Conservation (phyloP, 2,888 invertebrate genomes). For the Diarsia brunnea region DNA sequence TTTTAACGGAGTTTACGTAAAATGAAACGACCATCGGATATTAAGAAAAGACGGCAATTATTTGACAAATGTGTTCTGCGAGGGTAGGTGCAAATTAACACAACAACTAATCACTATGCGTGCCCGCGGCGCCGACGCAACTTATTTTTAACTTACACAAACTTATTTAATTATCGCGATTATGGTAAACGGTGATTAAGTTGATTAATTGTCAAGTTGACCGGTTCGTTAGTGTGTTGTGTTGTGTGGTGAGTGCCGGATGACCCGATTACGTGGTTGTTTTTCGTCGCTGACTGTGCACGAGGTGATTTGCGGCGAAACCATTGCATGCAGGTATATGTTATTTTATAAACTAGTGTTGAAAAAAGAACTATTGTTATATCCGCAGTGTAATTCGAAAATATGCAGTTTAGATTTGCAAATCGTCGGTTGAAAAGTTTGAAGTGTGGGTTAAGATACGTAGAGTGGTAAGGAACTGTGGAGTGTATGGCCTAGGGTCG, state of each 20-base stretch:
- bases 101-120: conserved; percentile 36
- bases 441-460: conserved; percentile 77
- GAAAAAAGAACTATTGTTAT: conserved; percentile 12
- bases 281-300: conserved; percentile 19
- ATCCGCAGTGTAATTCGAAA: conserved; percentile 65
- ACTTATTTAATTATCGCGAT: conserved; percentile 58
- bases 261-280: conserved; percentile 30
- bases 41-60: conserved; percentile 7
- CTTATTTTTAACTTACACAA: conserved; percentile 50
- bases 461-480: conserved; percentile 74
- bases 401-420: conserved; percentile 69
- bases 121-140: conserved; percentile 32
- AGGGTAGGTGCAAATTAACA: conserved; percentile 50
- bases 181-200: conserved; percentile 53
- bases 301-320: conserved; percentile 3
- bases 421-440: conserved; percentile 73
- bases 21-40: conserved; percentile 14
- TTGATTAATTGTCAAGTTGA: conserved; percentile 56
- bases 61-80: conserved; percentile 25
- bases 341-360: not conserved
- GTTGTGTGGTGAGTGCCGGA: conserved; percentile 18
- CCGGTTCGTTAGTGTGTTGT: conserved; percentile 49
- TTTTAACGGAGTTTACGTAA: not conserved
- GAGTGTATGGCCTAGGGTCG: conserved; percentile 71
- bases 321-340: conserved; percentile 29